Percentiles rank a stretch among this genome's conserved stretches.
phyloP scores from a whole-genome alignment of 2,888 invertebrate genomes.

The Loripinus fragilis region DNA sequence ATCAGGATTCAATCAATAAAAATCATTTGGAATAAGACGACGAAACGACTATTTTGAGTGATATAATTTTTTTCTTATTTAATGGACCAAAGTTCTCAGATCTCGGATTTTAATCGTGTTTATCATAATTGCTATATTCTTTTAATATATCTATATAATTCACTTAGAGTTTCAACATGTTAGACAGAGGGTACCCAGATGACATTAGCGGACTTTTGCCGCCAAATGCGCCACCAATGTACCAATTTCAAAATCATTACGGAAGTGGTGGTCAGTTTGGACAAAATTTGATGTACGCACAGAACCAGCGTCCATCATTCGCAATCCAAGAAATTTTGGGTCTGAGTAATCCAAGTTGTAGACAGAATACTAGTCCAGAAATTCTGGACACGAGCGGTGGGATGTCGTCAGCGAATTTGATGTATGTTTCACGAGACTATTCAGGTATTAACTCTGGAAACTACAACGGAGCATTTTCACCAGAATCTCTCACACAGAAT shows the following conservation, averaged over 20 bases:
- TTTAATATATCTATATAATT: no score
- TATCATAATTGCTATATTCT: no score
- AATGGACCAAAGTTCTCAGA: no score
- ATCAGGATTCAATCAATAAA: slow-evolving; percentile 4
- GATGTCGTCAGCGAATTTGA: slow-evolving; percentile 56
- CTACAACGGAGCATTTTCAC: slow-evolving; percentile 31
- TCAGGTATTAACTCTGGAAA: slow-evolving; percentile 39
- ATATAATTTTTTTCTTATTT: no score
- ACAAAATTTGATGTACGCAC: slow-evolving; percentile 79
- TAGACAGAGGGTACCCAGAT: slow-evolving; percentile 56
- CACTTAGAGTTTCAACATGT: slow-evolving; percentile 29
- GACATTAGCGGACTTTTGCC: slow-evolving; percentile 60
- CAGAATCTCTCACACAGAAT: slow-evolving; percentile 43
- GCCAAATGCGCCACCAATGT: slow-evolving; percentile 59
- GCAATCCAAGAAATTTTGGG: slow-evolving; percentile 95
- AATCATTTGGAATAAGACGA: not conserved
- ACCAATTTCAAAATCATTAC: slow-evolving; percentile 64
- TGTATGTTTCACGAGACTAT: slow-evolving; percentile 57
- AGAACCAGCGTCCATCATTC: slow-evolving; percentile 92
- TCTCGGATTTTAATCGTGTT: no score
- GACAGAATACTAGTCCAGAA: slow-evolving; percentile 71
- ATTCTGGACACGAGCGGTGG: slow-evolving; percentile 62
- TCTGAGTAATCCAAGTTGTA: slow-evolving; percentile 51
- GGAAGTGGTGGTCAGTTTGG: slow-evolving; percentile 63
- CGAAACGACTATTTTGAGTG: no score